Evolutionary conservation across 2,888 invertebrate species (phyloP), one percentile per base, ranked within the genome.

Genomic region (Zhuqinia jingwanae): DNA sequence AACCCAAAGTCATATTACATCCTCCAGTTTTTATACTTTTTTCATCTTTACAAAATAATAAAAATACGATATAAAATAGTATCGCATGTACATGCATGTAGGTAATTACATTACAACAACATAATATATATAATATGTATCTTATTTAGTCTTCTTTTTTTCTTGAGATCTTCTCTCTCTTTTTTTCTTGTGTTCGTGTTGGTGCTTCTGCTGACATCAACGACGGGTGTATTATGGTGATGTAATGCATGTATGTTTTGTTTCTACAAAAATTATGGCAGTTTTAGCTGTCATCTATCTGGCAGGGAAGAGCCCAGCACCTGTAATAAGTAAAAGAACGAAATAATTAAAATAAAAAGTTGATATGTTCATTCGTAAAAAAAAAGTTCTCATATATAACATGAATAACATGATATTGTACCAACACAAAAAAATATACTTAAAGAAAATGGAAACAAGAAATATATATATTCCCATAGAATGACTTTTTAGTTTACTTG

Each of bases 321-420:
- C 85, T 86, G 86, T 75, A 86, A 81, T 79, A 75, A 45, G 79
- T 13, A 82, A 79, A 83, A 86, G 73, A 85, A 88, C 88, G 81
- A 88, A 88, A 88, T 88, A 88, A 88, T 88, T 88, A 88, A 88
- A 88, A 88, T 36, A 6, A 8, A 3, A 36, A 6, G 36, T 76
- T 86, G 50, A 81, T 68, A 63, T 79, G 56, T 47, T 85, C 76
- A 58, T 78, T 78, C 17, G 30, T 36, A 68, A 68, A 58, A n/a
- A 13, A 36, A 36, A 36, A 36, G 36, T 36, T 6, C 36, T 36
- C 8, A 36, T 36, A 36, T 8, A 36, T 8, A 36, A n/a, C n/a
- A n/a, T n/a, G n/a, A n/a, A n/a, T n/a, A n/a, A n/a, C n/a, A n/a
- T n/a, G n/a, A n/a, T n/a, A n/a, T n/a, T n/a, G n/a, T n/a, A n/a